Conservation (phyloP, 2,888 invertebrate species). For the Oscheius sp. region DNA sequence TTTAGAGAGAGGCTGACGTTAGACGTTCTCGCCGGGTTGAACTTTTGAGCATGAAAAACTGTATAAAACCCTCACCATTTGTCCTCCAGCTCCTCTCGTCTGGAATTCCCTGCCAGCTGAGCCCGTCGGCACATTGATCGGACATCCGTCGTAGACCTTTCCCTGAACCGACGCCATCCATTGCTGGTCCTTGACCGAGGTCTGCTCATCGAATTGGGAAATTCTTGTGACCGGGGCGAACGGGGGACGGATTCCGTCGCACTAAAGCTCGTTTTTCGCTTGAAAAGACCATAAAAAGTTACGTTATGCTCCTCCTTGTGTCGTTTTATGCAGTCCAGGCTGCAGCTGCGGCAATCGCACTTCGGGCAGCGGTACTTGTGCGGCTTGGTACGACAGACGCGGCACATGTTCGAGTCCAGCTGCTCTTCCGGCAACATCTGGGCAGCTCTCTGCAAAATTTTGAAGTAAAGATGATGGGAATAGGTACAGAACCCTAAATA, state of each 20-base stretch:
- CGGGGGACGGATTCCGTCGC: conserved; percentile 62
- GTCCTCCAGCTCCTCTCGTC: no score
- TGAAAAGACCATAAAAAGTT: neutral
- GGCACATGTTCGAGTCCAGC: conserved; percentile 49
- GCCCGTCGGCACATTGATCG: neutral
- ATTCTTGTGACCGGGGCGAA: conserved; percentile 50
- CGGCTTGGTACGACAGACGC: conserved; percentile 48
- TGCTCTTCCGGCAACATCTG: conserved; percentile 5
- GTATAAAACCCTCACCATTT: no score
- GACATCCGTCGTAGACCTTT: conserved; percentile 9
- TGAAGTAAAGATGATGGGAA: no score
- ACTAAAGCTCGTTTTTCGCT: conserved; percentile 47
- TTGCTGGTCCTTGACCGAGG: conserved; percentile 58
- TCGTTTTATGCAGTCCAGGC: conserved; percentile 61
- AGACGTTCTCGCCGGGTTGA: no score
- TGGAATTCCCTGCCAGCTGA: no score
- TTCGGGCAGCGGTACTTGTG: conserved; percentile 67
- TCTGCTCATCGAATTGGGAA: conserved; percentile 51
- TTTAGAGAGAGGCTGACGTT: no score
- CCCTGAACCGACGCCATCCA: conserved; percentile 40
- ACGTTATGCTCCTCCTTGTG: conserved; percentile 63
- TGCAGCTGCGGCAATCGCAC: conserved; percentile 64
- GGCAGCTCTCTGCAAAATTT: conserved; percentile 10
- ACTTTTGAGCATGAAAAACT: no score
- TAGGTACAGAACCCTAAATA: no score